A percentile compares a stretch with the other conserved stretches of the same genome.
These are phyloP conservation scores for Drosophila testacea DNA, from an alignment of 2,888 invertebrate genomes.

Conservation along the genomic window DNA sequence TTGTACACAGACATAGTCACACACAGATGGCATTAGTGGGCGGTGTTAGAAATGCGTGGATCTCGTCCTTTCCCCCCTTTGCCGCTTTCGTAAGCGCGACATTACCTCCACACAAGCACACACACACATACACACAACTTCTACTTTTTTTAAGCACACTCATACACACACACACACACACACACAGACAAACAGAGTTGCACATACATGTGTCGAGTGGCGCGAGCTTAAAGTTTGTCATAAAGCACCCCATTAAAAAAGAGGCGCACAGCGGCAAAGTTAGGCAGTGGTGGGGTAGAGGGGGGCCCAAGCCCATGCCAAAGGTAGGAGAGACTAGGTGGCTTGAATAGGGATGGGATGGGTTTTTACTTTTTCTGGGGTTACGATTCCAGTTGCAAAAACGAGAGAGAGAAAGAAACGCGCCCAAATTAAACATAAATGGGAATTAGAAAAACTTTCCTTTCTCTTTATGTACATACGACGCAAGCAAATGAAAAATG, in stretches of 20 bases:
- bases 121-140: conserved; percentile 37
- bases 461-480: conserved; percentile 8
- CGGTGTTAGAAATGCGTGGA: conserved; percentile 84
- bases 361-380: conserved; percentile 22
- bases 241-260: conserved; percentile 82
- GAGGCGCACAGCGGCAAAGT: conserved; percentile 51
- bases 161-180: conserved; percentile 29
- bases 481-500: conserved; percentile 6
- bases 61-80: not conserved
- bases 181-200: conserved; percentile 7
- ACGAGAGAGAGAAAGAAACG: conserved; percentile 33
- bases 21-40: conserved; percentile 83
- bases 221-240: conserved; percentile 81
- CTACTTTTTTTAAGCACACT: conserved; percentile 47
- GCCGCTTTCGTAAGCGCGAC: conserved; percentile 29
- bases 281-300: conserved; percentile 2
- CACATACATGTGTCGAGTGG: conserved; percentile 63
- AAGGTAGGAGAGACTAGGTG: not conserved
- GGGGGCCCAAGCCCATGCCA: not conserved
- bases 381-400: conserved; percentile 21
- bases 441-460: conserved; percentile 79
- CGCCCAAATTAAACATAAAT: conserved; percentile 76
- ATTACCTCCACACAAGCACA: conserved; percentile 40
- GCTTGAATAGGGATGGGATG: conserved; percentile 8
- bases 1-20: conserved; percentile 30